phyloP scores from a whole-genome alignment of 1,140 invertebrate genomes.

The Drosophila cardini region DNA sequence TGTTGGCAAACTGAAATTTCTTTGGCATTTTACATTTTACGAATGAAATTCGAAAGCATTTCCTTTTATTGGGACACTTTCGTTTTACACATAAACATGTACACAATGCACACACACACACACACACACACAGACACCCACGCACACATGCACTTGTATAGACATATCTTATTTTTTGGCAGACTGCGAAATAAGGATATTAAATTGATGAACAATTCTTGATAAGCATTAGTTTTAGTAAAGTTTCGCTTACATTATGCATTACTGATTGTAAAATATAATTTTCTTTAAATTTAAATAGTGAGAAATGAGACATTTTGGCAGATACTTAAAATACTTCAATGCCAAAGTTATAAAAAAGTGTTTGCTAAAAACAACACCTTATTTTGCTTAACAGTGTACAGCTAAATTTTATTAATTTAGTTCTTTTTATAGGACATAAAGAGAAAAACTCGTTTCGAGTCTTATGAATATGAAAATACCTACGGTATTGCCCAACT shows the following conservation, averaged over 20 bases:
- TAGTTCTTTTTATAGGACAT: no score
- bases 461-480: no score
- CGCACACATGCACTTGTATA: background rate
- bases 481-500: no score
- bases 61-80: conserved; percentile 37
- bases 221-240: background rate
- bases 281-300: no score
- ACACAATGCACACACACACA: conserved; percentile 1
- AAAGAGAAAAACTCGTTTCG: no score
- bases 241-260: background rate
- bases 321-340: no score
- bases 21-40: conserved; percentile 25
- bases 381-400: no score
- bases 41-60: conserved; percentile 18
- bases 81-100: conserved; percentile 24
- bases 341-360: no score
- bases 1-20: conserved; percentile 16
- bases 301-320: no score
- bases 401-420: no score
- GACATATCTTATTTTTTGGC: background rate
- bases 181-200: conserved; percentile 5
- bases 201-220: conserved; percentile 6
- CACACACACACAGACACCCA: background rate
- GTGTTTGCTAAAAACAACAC: no score
- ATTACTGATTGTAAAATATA: no score